A percentile compares a stretch with the other conserved stretches of the same genome.
Evolutionary conservation across 2,113 vertebrate genomes (phyloP).

Genomic region (Gobio gobio): DNA sequence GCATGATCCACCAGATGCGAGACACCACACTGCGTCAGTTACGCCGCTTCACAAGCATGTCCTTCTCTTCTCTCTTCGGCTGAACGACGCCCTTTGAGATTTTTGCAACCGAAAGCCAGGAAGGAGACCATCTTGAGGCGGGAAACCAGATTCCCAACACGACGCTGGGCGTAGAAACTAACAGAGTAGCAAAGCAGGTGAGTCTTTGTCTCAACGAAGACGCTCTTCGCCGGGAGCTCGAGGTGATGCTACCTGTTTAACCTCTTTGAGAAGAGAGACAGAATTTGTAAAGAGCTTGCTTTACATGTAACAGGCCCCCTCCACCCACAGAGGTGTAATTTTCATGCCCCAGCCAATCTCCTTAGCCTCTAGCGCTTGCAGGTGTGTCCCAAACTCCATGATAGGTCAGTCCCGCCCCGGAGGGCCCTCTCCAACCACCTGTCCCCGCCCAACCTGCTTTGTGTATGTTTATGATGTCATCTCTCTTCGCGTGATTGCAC

Average conservation of each 20-base stretch:
- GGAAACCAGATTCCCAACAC: slow-evolving; percentile 40
- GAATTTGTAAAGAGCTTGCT: slow-evolving; percentile 88
- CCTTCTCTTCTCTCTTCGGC: slow-evolving; percentile 73
- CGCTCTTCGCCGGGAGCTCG: slow-evolving; percentile 32
- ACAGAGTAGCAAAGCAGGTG: slow-evolving; percentile 62
- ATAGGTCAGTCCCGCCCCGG: slow-evolving; percentile 73
- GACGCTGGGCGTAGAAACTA: slow-evolving; percentile 47
- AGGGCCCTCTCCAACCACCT: slow-evolving; percentile 53
- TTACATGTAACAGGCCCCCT: slow-evolving; percentile 90
- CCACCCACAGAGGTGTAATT: slow-evolving; percentile 94
- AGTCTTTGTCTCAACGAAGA: slow-evolving; percentile 53
- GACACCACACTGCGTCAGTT: slow-evolving; percentile 70
- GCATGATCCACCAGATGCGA: slow-evolving; percentile 68
- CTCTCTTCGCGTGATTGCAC: slow-evolving; percentile 74
- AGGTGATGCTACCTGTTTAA: slow-evolving; percentile 74
- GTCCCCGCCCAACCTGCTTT: slow-evolving; percentile 68
- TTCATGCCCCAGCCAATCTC: slow-evolving; percentile 86
- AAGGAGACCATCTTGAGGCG: slow-evolving; percentile 46
- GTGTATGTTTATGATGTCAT: slow-evolving; percentile 76
- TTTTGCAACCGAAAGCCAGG: slow-evolving; percentile 51
- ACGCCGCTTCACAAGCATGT: slow-evolving; percentile 66
- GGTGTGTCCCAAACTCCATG: slow-evolving; percentile 86
- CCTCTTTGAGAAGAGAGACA: slow-evolving; percentile 85
- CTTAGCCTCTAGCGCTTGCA: slow-evolving; percentile 77
- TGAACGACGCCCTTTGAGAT: slow-evolving; percentile 72